These are phyloP conservation scores for Geothlypis trichas DNA, from an alignment of 2,113 vertebrate genomes.

Conservation along the genomic window DNA sequence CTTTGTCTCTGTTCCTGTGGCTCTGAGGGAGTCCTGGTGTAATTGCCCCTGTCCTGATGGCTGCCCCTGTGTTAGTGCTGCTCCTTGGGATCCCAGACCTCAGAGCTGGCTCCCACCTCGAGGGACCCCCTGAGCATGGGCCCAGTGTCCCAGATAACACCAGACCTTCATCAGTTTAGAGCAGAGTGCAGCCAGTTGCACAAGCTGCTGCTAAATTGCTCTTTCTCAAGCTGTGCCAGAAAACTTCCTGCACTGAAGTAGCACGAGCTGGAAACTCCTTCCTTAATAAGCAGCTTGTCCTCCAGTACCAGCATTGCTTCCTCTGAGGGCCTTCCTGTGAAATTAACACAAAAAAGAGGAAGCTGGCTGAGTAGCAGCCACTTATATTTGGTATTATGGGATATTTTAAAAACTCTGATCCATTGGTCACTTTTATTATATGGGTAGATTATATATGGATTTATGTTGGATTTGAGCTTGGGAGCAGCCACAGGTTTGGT, in stretches of 20 bases:
- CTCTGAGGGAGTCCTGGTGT: neutral
- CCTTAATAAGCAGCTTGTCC: neutral
- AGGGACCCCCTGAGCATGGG: neutral
- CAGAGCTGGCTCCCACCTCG: neutral
- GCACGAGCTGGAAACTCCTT: neutral
- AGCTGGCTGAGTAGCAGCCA: neutral
- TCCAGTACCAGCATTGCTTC: neutral
- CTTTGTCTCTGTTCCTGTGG: neutral
- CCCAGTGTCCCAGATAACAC: neutral
- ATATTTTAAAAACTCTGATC: neutral
- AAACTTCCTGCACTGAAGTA: neutral
- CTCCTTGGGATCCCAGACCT: neutral
- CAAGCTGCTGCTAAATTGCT: neutral
- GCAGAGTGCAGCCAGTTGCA: neutral
- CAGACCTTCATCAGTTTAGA: neutral
- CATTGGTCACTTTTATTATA: neutral
- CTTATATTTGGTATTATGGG: neutral
- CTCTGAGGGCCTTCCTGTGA: neutral
- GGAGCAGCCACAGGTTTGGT: neutral
- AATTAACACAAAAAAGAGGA: neutral
- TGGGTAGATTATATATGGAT: neutral
- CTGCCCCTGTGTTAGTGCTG: neutral
- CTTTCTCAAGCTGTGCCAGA: neutral
- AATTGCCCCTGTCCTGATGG: rapidly evolving
- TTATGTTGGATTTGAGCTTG: neutral